Percentiles rank a stretch among this genome's conserved stretches.
phyloP scores from a whole-genome alignment of 2,888 invertebrate species.

The Eristalinus aeneus region DNA sequence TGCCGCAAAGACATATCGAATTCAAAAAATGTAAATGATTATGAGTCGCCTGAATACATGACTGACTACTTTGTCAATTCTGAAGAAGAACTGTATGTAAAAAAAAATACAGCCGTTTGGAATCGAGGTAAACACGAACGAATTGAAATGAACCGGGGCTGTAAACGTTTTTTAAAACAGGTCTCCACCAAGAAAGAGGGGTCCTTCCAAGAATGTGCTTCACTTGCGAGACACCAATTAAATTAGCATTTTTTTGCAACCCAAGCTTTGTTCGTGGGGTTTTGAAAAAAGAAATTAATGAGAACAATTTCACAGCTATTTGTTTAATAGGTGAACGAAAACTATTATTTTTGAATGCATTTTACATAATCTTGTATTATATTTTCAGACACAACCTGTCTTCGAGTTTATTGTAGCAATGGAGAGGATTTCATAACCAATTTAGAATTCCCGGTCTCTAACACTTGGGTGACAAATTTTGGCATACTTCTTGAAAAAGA shows the following conservation, averaged over 20 bases:
- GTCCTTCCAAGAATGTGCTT: slow-evolving; percentile 83
- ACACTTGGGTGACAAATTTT: slow-evolving; percentile 91
- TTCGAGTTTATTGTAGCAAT: slow-evolving; percentile 89
- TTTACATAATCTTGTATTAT: not conserved
- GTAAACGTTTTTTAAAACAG: slow-evolving; percentile 48
- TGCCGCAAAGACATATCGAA: slow-evolving; percentile 73
- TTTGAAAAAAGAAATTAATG: slow-evolving; percentile 77
- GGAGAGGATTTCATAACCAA: slow-evolving; percentile 92
- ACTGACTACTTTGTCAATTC: slow-evolving; percentile 80
- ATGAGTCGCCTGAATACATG: slow-evolving; percentile 75
- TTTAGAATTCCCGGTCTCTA: slow-evolving; percentile 90
- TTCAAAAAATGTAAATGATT: slow-evolving; percentile 61
- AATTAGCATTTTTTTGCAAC: slow-evolving; percentile 89
- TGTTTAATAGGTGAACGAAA: slow-evolving; percentile 76
- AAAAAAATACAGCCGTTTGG: slow-evolving; percentile 92
- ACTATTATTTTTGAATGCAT: not conserved
- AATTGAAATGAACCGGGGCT: not conserved
- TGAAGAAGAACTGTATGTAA: slow-evolving; percentile 94
- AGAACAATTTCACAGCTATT: slow-evolving; percentile 70
- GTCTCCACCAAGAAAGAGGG: slow-evolving; percentile 73
- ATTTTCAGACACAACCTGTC: slow-evolving; percentile 85
- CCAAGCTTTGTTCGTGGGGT: slow-evolving; percentile 81
- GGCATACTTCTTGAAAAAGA: slow-evolving; percentile 92
- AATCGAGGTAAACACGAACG: slow-evolving; percentile 82
- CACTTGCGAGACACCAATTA: slow-evolving; percentile 90